Conservation (phyloP, 2,113 vertebrate genomes). For the Cavia porcellus region DNA sequence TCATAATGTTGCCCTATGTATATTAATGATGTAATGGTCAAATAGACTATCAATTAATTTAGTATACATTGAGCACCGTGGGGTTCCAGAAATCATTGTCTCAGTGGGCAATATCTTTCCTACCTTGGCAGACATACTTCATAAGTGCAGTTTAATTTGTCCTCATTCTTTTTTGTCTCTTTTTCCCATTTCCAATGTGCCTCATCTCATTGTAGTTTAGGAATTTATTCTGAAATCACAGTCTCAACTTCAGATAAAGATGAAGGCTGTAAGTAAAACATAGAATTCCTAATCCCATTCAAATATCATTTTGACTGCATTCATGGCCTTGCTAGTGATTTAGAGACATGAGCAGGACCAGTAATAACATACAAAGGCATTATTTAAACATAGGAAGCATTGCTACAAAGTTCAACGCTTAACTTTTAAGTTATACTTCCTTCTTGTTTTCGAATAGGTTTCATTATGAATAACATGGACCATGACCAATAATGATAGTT, state of each 20-base stretch:
- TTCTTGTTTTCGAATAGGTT: neutral
- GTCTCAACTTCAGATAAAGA: neutral
- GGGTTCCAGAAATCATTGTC: neutral
- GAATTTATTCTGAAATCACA: constrained; percentile 22
- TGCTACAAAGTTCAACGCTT: neutral
- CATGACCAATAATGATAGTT: neutral
- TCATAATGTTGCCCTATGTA: neutral
- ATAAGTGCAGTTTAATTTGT: neutral
- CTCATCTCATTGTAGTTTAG: constrained; percentile 44
- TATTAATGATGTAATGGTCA: neutral
- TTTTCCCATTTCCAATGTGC: neutral
- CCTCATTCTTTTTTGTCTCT: constrained; percentile 12
- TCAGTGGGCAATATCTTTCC: constrained; percentile 32
- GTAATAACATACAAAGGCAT: neutral
- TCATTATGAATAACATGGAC: neutral
- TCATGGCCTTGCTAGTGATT: neutral
- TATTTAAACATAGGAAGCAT: neutral
- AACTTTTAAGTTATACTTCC: neutral
- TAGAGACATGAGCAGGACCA: neutral
- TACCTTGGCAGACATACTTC: neutral
- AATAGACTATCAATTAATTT: neutral
- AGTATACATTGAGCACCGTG: neutral
- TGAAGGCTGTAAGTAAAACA: constrained; percentile 1
- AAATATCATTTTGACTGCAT: neutral
- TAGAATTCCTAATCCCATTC: neutral